Evolutionary conservation across 2,888 invertebrate genomes (phyloP), one percentile per base, ranked within the genome.

Genomic region (Scaptodrosophila latifasciaeformis): DNA sequence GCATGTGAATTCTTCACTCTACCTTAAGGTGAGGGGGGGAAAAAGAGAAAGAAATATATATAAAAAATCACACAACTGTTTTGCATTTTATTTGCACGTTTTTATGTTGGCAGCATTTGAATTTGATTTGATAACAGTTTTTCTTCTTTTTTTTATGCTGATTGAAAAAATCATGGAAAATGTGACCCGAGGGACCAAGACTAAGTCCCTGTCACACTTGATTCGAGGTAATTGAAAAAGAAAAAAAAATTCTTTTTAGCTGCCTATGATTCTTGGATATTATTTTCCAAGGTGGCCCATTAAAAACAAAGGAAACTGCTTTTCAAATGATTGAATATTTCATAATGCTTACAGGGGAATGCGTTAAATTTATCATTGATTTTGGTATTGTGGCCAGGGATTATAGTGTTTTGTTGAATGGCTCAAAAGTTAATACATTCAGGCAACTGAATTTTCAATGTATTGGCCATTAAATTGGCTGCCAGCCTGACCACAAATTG

Each of bases 51-150:
- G n/a, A n/a, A n/a, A n/a, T n/a, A n/a, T n/a, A n/a, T n/a, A n/a
- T n/a, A n/a, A n/a, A 15, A 21, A n/a, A 39, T 27, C 35, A 37
- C 35, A 27, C 4, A 21, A 30, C 45, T 49, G 31, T 44, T 74
- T 74, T 78, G 72, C 72, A 74, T 74, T 74, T 71, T 47, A 65
- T 55, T 65, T 57, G 62, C 67, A 63, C 65, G 59, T 52, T 52
- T 46, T 17, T 29, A 35, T 24, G 45, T 27, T 24, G 24, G 7
- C 29, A 29, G 51, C 64, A 68, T 70, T 74, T 62, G 78, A 70
- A 67, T 79, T 76, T 79, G 77, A 76, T 75, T 75, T 76, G 75
- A 76, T 79, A 76, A 70, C n/a, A n/a, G n/a, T n/a, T n/a, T n/a
- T n/a, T n/a, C n/a, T n/a, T n/a, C n/a, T n/a, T n/a, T 76, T 76